Evolutionary conservation across 1,140 invertebrate species (phyloP).

Genomic region (Pinna nobilis): DNA sequence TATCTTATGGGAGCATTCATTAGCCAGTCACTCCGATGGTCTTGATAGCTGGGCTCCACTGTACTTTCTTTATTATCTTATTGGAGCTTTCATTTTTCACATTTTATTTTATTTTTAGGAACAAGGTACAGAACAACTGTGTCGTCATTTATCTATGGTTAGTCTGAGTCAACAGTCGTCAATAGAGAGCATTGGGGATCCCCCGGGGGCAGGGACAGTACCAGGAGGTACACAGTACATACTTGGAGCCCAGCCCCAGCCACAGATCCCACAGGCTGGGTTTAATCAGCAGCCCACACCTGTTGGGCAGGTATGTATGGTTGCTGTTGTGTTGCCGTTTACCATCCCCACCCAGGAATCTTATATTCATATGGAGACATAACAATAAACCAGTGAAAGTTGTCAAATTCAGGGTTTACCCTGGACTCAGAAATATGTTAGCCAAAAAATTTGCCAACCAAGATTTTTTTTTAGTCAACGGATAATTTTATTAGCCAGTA

Average conservation of each 20-base stretch:
- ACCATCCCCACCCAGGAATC: too few species aligned
- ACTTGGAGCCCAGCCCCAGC: slow-evolving; percentile 32
- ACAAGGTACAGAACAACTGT: slow-evolving; percentile 21
- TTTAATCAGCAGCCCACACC: slow-evolving; percentile 14
- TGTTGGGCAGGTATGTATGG: slow-evolving; percentile 5
- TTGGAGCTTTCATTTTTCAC: background rate
- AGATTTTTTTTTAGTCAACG: too few species aligned
- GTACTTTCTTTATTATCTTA: background rate
- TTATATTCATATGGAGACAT: too few species aligned
- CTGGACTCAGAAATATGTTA: too few species aligned
- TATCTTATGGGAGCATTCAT: too few species aligned
- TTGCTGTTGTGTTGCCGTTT: too few species aligned
- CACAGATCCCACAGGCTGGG: slow-evolving; percentile 11
- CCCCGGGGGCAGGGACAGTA: slow-evolving; percentile 9
- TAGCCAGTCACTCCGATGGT: too few species aligned
- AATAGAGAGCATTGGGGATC: slow-evolving; percentile 32
- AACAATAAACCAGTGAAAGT: too few species aligned
- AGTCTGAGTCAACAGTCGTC: slow-evolving; percentile 39
- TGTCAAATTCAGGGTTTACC: too few species aligned
- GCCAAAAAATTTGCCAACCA: too few species aligned
- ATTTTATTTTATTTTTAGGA: background rate
- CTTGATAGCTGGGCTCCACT: too few species aligned
- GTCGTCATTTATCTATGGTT: slow-evolving; percentile 33
- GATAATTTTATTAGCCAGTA: too few species aligned
- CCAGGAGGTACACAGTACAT: slow-evolving; percentile 22